Base-by-base conservation (phyloP, 2,888 invertebrate genomes). In the Drosophila eohydei region DNA sequence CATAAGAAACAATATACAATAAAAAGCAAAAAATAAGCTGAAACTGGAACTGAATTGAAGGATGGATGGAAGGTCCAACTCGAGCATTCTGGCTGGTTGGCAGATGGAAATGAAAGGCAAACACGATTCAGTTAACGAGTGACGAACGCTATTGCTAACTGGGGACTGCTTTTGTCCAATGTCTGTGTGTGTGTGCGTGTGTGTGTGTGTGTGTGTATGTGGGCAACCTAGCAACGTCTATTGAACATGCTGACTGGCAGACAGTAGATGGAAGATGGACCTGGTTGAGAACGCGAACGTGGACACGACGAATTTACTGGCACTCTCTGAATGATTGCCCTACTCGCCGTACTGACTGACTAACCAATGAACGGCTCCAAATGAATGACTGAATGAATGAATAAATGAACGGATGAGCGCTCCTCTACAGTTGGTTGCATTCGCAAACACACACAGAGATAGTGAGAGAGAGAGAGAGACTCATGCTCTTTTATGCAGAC, bases 121-220 rank as follows among this genome's bases (percentile, higher is more conserved):
- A 87, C 84, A 88, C 88, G 82, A 87, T 88, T 88, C 84, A 83
- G 86, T 87, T 83, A 88, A 88, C 88, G 82, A 81, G 88, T 88
- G 83, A 88, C 81, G 85, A 88, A 81, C 88, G 82, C 83, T 86
- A 84, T 83, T 83, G 84, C 84, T 84, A 83, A 80, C 87, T 87
- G 84, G 82, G 78, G 80, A 84, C 80, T 82, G 82, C 87, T 82
- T 77, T 78, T 76, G 64, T 68, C 62, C 70, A 59, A 50, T 43
- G 14, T 30, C 30, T n/a, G 8, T 28, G 8, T 44, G 1, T 26
- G 8, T 44, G 7, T 28, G 12, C n/a, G 7, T 50, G 9, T 48
- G 4, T 48, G 5, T 48, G 5, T 46, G 9, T 48, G 30, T 50
- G 34, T 58, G 55, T 71, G 57, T 48, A 46, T 52, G 44, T 52